phyloP scores from a whole-genome alignment of 2,797 vertebrate genomes.

The Myotis daubentonii region DNA sequence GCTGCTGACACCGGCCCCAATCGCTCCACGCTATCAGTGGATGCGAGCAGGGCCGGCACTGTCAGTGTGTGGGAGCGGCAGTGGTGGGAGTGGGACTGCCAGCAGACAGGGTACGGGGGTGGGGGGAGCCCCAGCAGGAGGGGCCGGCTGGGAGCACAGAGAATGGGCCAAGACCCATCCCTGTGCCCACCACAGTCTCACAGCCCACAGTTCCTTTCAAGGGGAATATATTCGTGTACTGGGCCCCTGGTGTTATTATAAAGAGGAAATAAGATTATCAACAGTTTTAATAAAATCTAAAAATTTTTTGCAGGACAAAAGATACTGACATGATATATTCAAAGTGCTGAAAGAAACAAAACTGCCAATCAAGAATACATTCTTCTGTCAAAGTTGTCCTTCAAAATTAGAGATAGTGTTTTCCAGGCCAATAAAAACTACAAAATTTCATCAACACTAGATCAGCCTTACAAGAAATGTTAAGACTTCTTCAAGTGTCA shows the following conservation, averaged over 20 bases:
- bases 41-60: too few species aligned
- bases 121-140: too few species aligned
- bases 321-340: neutral
- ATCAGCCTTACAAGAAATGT: neutral
- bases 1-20: too few species aligned
- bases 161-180: too few species aligned
- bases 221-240: too few species aligned
- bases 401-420: neutral
- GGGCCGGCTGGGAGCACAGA: too few species aligned
- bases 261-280: neutral
- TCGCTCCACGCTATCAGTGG: too few species aligned
- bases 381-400: neutral
- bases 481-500: neutral
- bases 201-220: too few species aligned
- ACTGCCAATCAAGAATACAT: neutral
- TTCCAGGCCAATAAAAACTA: neutral
- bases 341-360: neutral
- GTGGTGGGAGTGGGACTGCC: too few species aligned
- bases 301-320: neutral
- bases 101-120: too few species aligned
- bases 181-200: too few species aligned
- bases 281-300: slow-evolving; percentile 16
- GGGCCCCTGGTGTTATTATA: neutral
- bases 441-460: neutral
- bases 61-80: too few species aligned